These are phyloP conservation scores for Xiphias gladius DNA, from an alignment of 2,113 vertebrate genomes.

Conservation along the genomic window DNA sequence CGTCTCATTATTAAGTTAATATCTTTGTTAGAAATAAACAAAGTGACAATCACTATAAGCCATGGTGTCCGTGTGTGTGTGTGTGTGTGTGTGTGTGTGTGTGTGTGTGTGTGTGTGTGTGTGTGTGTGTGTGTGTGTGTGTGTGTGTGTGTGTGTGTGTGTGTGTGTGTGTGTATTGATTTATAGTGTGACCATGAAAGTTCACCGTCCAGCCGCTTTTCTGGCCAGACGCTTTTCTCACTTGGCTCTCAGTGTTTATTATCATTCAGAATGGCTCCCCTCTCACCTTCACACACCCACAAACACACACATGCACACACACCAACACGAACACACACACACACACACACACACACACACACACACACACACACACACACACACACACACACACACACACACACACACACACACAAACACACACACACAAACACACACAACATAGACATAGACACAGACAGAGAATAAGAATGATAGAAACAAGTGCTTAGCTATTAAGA, in stretches of 20 bases:
- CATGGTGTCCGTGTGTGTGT: neutral
- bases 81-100: neutral
- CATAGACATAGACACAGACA: neutral
- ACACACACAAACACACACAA: constrained; percentile 24
- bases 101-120: neutral
- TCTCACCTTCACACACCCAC: constrained; percentile 42
- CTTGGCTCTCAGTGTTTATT: constrained; percentile 2
- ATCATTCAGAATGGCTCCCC: constrained; percentile 41
- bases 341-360: constrained; percentile 13
- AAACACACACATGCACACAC: constrained; percentile 7
- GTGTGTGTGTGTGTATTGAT: neutral
- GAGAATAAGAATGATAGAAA: constrained; percentile 41
- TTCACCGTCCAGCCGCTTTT: constrained; percentile 12
- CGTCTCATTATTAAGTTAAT: constrained; percentile 55
- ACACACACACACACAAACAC: neutral
- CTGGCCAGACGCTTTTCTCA: neutral
- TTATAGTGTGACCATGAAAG: constrained; percentile 10
- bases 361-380: constrained; percentile 16
- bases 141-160: neutral
- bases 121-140: neutral
- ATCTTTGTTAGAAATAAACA: constrained; percentile 29
- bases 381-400: constrained; percentile 28
- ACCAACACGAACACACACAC: neutral
- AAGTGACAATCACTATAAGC: constrained; percentile 26
- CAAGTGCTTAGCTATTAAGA: constrained; percentile 49